Conservation (phyloP, 2,888 invertebrate species). For the Drosophila mulleri region DNA sequence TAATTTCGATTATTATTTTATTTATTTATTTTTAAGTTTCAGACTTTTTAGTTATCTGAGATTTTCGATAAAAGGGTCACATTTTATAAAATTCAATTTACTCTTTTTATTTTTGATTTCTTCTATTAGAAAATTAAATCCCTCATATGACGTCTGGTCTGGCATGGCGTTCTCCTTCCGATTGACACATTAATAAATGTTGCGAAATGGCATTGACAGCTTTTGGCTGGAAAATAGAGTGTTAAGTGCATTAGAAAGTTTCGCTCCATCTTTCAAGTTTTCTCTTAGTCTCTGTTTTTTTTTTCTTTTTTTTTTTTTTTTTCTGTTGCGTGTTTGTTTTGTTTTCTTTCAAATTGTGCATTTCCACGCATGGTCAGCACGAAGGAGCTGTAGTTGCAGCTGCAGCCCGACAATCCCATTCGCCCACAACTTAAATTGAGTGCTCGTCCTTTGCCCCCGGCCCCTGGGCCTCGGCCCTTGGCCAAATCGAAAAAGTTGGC, state of each 20-base stretch:
- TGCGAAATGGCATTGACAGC: slow-evolving; percentile 69
- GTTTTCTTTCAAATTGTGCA: slow-evolving; percentile 59
- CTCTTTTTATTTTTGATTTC: too few species aligned
- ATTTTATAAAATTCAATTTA: too few species aligned
- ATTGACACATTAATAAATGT: slow-evolving; percentile 80
- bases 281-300: neutral
- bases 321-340: slow-evolving; percentile 15
- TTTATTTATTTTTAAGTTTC: too few species aligned
- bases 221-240: slow-evolving; percentile 61
- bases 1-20: too few species aligned
- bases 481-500: slow-evolving; percentile 48
- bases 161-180: slow-evolving; percentile 50
- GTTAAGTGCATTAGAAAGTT: slow-evolving; percentile 78
- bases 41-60: too few species aligned
- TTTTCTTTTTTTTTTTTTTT: slow-evolving; percentile 10
- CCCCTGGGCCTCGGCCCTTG: neutral
- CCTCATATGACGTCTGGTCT: neutral
- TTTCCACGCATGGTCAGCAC: slow-evolving; percentile 75
- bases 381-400: slow-evolving; percentile 38
- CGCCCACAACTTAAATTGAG: slow-evolving; percentile 75
- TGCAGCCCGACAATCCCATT: slow-evolving; percentile 30
- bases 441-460: slow-evolving; percentile 33
- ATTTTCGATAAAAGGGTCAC: too few species aligned
- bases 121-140: neutral
- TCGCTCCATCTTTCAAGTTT: slow-evolving; percentile 36